Conservation (phyloP, 2,797 vertebrate genomes). For the Gymnodraco acuticeps region DNA sequence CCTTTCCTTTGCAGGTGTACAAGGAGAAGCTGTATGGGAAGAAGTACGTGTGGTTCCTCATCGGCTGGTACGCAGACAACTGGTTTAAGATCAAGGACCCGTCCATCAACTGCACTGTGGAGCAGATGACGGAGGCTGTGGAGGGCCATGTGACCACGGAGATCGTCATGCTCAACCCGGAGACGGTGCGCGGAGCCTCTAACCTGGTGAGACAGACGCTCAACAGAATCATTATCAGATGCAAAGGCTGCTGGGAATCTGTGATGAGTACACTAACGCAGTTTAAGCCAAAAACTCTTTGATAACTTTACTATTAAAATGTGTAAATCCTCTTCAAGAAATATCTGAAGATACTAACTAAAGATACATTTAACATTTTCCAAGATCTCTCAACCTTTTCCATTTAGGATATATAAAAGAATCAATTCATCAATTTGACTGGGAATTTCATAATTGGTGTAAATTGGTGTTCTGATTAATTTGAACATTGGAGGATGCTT, state of each 20-base stretch:
- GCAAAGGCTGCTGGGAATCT: not conserved
- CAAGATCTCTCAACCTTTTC: too few species aligned
- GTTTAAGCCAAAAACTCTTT: not conserved
- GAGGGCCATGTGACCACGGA: constrained; percentile 94
- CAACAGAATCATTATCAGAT: not conserved
- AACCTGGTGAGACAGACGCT: constrained; percentile 85
- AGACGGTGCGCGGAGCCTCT: constrained; percentile 92
- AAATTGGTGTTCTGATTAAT: too few species aligned
- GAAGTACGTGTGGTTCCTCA: constrained; percentile 94
- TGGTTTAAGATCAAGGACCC: constrained; percentile 94
- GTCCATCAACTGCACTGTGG: constrained; percentile 92
- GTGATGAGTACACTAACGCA: not conserved
- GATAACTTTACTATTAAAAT: too few species aligned
- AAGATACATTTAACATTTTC: too few species aligned
- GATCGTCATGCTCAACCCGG: constrained; percentile 95
- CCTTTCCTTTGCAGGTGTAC: constrained; percentile 84
- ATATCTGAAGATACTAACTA: too few species aligned
- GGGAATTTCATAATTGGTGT: too few species aligned
- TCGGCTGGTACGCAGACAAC: constrained; percentile 94
- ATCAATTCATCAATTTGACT: too few species aligned
- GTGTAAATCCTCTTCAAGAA: too few species aligned
- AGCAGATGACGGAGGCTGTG: constrained; percentile 92
- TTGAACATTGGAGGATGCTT: too few species aligned
- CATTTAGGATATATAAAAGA: too few species aligned
- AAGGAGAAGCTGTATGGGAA: constrained; percentile 94